Evolutionary conservation across 1,140 invertebrate genomes (phyloP), one percentile per base, ranked within the genome.

Genomic region (Agrypnia vestita): DNA sequence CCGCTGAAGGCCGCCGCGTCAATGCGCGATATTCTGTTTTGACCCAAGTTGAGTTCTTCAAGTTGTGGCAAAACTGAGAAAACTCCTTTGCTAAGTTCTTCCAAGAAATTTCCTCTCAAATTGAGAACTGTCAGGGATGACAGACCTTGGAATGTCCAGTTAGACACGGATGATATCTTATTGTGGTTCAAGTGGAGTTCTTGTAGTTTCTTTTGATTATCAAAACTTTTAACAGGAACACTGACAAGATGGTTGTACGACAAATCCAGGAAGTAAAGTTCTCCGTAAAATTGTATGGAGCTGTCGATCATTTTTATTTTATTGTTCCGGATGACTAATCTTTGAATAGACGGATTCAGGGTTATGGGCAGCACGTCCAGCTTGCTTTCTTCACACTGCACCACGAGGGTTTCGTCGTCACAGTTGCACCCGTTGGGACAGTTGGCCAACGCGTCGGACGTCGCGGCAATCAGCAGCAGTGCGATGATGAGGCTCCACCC

Each of bases 331-430:
- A 97, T 92, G 61, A 95, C 93, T 74, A 97, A 92, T 21, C 95
- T 91, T 86, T 96, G 94, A 73, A 97, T 95, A 82, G 94, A 94
- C 3, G 97, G 97, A 88, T 97, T 98, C 55, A 98, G 90, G 0
- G 96, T 95, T 82, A 97, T 97, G 49, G 96, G 97, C 56, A 97
- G 93, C 13, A 97, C 95, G 87, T 97, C 96, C 53, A 97, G 89
- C 79, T 94, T 95, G 82, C 94, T 95, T 84, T 93, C 93, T 81
- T 95, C 92, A 86, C 97, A 97, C 64, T 93, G 92, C 0, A 97
- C 96, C n/a, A 95, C 93, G 69, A 97, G 91, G 0, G 93, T 96
- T 69, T 96, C 95, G 84, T 98, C 96, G 87, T 97, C 95, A 88
- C 96, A 97, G 85, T 90, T 92, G 86, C 96, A 97, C 72, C 93